A percentile compares a stretch with the other conserved stretches of the same genome.
phyloP scores from a whole-genome alignment of 1,140 invertebrate species.

The Drosophila insularis region DNA sequence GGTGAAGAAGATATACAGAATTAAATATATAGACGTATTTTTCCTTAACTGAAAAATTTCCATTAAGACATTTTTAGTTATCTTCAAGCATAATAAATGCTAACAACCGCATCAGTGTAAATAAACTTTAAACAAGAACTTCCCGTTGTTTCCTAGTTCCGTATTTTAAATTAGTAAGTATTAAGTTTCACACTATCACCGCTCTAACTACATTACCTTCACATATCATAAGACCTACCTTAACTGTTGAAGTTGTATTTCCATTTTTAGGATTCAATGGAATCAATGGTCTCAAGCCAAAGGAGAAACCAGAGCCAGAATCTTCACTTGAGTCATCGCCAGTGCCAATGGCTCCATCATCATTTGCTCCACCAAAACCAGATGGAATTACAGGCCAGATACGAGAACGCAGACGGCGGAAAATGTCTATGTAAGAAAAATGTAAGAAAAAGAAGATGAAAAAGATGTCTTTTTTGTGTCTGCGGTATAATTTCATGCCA shows the following conservation, averaged over 20 bases:
- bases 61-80: no score
- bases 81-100: no score
- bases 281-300: slow-evolving; percentile 40
- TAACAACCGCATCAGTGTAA: no score
- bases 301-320: slow-evolving; percentile 24
- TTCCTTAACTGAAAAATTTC: no score
- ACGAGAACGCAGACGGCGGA: slow-evolving; percentile 66
- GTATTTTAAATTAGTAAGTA: neutral
- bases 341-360: slow-evolving; percentile 17
- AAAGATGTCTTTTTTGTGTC: slow-evolving; percentile 26
- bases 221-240: slow-evolving; percentile 44
- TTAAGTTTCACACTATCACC: no score
- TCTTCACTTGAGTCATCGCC: slow-evolving; percentile 42
- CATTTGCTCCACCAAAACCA: neutral
- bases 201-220: no score
- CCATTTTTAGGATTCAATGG: slow-evolving; percentile 49
- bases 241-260: slow-evolving; percentile 74
- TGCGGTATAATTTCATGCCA: slow-evolving; percentile 51
- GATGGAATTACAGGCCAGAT: slow-evolving; percentile 48
- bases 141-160: no score
- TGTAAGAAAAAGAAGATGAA: slow-evolving; percentile 17
- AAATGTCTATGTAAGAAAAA: slow-evolving; percentile 52
- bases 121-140: no score
- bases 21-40: no score
- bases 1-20: no score